Base-by-base conservation (phyloP, 2,113 vertebrate genomes). In the Scopus umbretta region DNA sequence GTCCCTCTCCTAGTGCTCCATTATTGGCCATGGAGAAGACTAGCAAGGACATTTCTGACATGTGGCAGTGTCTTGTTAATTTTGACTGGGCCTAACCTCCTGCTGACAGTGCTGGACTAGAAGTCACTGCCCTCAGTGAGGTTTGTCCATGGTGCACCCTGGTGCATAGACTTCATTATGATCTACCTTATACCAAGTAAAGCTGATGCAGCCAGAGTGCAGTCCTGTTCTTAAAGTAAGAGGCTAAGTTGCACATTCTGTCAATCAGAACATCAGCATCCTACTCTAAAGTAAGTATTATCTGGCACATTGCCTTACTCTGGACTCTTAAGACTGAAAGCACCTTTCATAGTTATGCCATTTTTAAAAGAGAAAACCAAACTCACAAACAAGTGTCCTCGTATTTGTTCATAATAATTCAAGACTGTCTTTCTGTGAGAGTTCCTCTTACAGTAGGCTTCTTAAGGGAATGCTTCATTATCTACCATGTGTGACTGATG, bases 271-370 rank as follows among this genome's bases (percentile, higher is more conserved):
- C 10, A 1, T 43, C 67, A 65, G 19, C 93, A 65, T 52, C 12
- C 29, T 29, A 1, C 20, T 20, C 49, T 22, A 49, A 88, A 65
- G 47, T 16, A 66, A 13, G 16, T 16, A 38, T 7, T 10, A 45
- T 13, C 36, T 38, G 18, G 34, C 16, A 20, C 6, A 10, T 1
- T 67, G 16, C 32, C 56, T 75, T 59, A 26, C 40, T 68, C 55
- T 36, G 11, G 11, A 42, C 38, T 73, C 17, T 59, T 20, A 14
- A 42, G 38, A 25, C 19, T 43, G 45, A 80, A 92, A 73, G 17
- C 11, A 63, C 7, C 12, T 85, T 70, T 42, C 26, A 34, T 0
- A 0, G n/a, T 47, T n/a, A 20, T 7, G 8, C 5, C 36, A 65
- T 43, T 72, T 68, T 78, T 58, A 62, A 92, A 88, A 61, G 20